Percentiles rank a stretch among this genome's conserved stretches.
Conservation (phyloP, 2,113 vertebrate genomes). For the Perccottus glenii region DNA sequence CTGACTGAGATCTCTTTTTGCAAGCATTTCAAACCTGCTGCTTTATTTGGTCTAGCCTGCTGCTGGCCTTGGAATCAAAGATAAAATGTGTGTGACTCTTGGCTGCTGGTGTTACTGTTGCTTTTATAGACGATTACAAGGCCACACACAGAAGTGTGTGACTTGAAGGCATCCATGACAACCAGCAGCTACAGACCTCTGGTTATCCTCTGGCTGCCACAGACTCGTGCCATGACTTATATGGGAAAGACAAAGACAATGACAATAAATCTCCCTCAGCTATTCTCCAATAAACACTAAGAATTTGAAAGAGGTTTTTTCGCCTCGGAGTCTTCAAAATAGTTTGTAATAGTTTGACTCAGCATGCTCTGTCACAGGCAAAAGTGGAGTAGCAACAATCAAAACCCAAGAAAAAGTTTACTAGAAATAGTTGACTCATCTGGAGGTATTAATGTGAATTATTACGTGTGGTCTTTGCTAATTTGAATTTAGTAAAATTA, state of each 20-base stretch:
- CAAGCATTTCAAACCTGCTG: conserved; percentile 26
- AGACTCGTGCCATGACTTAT: conserved; percentile 46
- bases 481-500: too few relatives aligned
- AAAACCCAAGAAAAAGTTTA: too few relatives aligned
- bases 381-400: not conserved
- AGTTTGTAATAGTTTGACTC: conserved; percentile 61
- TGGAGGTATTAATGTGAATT: not conserved
- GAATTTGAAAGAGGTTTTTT: conserved; percentile 17
- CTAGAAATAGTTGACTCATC: not conserved
- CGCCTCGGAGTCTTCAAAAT: conserved; percentile 31
- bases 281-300: conserved; percentile 25
- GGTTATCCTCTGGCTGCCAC: conserved; percentile 30
- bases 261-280: conserved; percentile 58
- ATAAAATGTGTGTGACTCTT: conserved; percentile 21
- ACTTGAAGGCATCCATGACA: conserved; percentile 46
- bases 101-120: conserved; percentile 11
- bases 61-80: conserved; percentile 10
- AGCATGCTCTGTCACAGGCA: conserved; percentile 64
- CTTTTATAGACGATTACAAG: conserved; percentile 22
- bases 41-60: not conserved
- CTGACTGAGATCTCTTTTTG: conserved; percentile 62
- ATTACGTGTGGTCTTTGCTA: too few relatives aligned
- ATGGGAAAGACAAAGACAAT: conserved; percentile 62
- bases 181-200: conserved; percentile 35
- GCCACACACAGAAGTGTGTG: conserved; percentile 34